phyloP scores from a whole-genome alignment of 2,888 invertebrate genomes.

The Athrips mouffetella region DNA sequence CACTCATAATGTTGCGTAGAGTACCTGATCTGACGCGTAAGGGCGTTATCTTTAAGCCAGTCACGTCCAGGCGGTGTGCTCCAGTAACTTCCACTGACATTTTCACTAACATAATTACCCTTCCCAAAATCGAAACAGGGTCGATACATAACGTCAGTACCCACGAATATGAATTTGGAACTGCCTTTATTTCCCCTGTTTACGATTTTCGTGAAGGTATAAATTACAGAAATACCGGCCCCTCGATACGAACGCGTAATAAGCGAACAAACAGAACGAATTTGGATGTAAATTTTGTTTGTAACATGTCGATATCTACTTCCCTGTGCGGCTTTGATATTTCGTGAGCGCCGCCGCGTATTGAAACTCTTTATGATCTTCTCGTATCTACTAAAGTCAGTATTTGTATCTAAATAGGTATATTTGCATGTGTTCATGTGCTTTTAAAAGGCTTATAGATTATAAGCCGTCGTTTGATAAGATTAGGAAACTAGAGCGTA shows the following conservation, averaged over 20 bases:
- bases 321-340: constrained; percentile 3
- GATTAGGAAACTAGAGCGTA: not conserved
- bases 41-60: constrained; percentile 32
- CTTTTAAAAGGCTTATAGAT: too few relatives aligned
- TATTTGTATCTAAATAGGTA: too few relatives aligned
- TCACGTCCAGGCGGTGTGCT: constrained; percentile 37
- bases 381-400: not conserved
- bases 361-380: not conserved
- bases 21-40: constrained; percentile 34
- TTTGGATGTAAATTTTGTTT: constrained; percentile 9
- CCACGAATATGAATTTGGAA: constrained; percentile 13
- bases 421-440: too few relatives aligned
- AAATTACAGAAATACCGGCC: constrained; percentile 6
- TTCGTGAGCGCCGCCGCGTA: not conserved
- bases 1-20: constrained; percentile 49
- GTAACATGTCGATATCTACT: not conserved
- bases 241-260: constrained; percentile 5
- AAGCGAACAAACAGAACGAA: constrained; percentile 11
- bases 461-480: too few relatives aligned
- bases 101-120: constrained; percentile 59
- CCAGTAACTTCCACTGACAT: constrained; percentile 56
- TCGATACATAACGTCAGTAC: constrained; percentile 10
- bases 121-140: constrained; percentile 42
- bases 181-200: constrained; percentile 10
- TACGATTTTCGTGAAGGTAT: constrained; percentile 7